phyloP scores from a whole-genome alignment of 1,140 invertebrate genomes.

The Eupeodes corollae region DNA sequence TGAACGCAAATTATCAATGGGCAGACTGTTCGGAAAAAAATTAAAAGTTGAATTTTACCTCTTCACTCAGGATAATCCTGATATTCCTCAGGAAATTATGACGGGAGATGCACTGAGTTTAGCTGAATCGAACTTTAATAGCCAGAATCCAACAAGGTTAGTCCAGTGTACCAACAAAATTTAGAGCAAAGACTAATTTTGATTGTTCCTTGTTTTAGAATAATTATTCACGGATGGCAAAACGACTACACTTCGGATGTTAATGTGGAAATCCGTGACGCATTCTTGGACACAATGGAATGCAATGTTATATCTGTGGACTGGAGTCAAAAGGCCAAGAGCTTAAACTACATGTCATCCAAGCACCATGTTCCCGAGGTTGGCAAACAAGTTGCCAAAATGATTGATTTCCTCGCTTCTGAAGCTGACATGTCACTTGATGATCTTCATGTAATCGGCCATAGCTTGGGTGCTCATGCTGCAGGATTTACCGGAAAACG shows the following conservation, averaged over 20 bases:
- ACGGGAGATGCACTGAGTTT: conserved; percentile 8
- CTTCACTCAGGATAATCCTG: conserved; percentile 18
- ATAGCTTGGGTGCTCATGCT: conserved; percentile 31
- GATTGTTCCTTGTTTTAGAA: background rate
- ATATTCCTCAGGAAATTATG: conserved; percentile 10
- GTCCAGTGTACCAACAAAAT: no score
- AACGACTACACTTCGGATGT: background rate
- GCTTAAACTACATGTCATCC: conserved; percentile 37
- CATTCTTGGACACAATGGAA: conserved; percentile 9
- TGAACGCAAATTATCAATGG: background rate
- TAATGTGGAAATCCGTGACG: background rate
- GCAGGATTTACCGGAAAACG: conserved; percentile 31
- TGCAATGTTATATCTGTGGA: conserved; percentile 47
- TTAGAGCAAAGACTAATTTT: background rate
- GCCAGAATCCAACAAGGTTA: conserved; percentile 17
- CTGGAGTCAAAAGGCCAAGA: conserved; percentile 39
- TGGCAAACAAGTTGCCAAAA: background rate
- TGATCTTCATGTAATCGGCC: background rate
- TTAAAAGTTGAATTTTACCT: conserved; percentile 16
- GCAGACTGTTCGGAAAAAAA: conserved; percentile 15
- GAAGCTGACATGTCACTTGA: conserved; percentile 10
- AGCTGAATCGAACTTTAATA: conserved; percentile 16
- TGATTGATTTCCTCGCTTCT: conserved; percentile 9
- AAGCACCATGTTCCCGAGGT: background rate
- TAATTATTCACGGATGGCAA: conserved; percentile 3